phyloP scores from a whole-genome alignment of 1,140 invertebrate species.

The Stegodyphus mimosarum region DNA sequence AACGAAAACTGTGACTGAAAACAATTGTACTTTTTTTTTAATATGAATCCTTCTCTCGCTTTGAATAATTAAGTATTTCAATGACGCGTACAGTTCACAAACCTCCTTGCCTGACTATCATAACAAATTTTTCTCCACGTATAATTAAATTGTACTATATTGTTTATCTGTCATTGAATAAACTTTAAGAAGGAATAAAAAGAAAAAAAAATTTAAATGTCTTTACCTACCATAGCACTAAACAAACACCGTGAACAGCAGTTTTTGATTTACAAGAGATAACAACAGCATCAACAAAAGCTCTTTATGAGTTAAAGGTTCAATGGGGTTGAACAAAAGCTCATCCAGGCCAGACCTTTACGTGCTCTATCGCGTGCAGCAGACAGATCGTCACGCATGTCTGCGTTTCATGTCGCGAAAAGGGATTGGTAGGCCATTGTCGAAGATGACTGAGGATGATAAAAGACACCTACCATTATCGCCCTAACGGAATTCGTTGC shows the following conservation, averaged over 20 bases:
- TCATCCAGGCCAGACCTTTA: conserved; percentile 42
- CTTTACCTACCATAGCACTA: not conserved
- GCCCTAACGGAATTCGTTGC: conserved; percentile 32
- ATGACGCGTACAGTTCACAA: no score
- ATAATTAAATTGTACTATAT: no score
- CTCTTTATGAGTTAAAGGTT: conserved; percentile 41
- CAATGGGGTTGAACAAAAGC: conserved; percentile 58
- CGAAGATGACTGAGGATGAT: conserved; percentile 27
- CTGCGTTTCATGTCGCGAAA: conserved; percentile 8
- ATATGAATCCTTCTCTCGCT: no score
- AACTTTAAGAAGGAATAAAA: no score
- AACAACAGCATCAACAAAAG: conserved; percentile 26
- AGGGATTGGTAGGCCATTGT: not conserved
- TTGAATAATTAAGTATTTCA: no score
- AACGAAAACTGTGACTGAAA: no score
- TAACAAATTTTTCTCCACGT: no score
- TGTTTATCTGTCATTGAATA: no score
- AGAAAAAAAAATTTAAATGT: no score
- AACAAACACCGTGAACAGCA: conserved; percentile 7
- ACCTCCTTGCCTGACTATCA: no score
- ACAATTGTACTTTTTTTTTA: no score
- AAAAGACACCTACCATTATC: conserved; percentile 3
- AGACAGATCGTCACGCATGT: conserved; percentile 36
- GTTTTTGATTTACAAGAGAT: conserved; percentile 18
- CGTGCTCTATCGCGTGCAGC: conserved; percentile 47